Percentiles rank a stretch among this genome's conserved stretches.
These are phyloP conservation scores for Anoura caudifer DNA, from an alignment of 2,113 vertebrate species.

Conservation along the genomic window DNA sequence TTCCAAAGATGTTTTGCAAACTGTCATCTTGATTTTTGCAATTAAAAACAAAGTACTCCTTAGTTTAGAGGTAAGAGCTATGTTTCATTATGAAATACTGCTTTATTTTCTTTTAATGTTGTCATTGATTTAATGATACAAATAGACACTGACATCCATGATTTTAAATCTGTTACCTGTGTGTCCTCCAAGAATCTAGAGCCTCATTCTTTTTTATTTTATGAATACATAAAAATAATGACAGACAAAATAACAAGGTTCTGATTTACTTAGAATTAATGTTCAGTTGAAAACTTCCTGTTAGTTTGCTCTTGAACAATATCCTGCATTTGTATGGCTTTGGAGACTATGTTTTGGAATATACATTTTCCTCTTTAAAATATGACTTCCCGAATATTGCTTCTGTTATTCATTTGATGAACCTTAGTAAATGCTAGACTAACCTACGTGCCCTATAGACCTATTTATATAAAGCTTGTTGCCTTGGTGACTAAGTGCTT, in stretches of 20 bases:
- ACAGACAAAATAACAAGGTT: not conserved
- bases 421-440: slow-evolving; percentile 59
- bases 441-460: slow-evolving; percentile 27
- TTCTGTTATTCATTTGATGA: slow-evolving; percentile 49
- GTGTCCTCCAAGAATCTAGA: not conserved
- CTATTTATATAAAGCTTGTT: slow-evolving; percentile 57
- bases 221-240: not conserved
- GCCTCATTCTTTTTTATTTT: not conserved
- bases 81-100: not conserved
- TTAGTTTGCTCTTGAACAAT: not conserved
- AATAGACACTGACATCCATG: not conserved
- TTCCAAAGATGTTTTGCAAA: slow-evolving; percentile 6
- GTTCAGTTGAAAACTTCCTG: not conserved
- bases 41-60: not conserved
- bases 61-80: not conserved
- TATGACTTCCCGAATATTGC: not conserved
- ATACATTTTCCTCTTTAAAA: not conserved
- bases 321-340: not conserved
- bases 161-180: not conserved
- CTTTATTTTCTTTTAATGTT: slow-evolving; percentile 20
- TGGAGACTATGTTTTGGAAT: not conserved
- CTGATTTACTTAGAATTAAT: slow-evolving; percentile 33
- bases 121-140: not conserved
- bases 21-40: not conserved
- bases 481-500: slow-evolving; percentile 45